Conservation (phyloP, 2,113 vertebrate species). For the Antechinus flavipes region DNA sequence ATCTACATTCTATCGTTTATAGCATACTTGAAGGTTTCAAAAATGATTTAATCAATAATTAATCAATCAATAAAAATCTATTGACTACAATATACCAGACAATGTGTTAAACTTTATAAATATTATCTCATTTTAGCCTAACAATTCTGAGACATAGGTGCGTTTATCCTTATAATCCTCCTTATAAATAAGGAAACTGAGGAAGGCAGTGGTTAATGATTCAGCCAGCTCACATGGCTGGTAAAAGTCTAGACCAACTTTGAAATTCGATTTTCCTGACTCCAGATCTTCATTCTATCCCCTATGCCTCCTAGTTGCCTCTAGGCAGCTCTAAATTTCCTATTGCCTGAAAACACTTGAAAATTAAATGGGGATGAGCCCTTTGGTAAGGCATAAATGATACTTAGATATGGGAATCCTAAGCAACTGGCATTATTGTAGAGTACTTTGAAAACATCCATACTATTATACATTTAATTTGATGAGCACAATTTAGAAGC, state of each 20-base stretch:
- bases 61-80: neutral
- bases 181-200: neutral
- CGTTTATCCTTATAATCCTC: too few relatives aligned
- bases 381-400: constrained; percentile 75
- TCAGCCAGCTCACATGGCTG: neutral
- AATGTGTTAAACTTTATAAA: neutral
- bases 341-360: constrained; percentile 73
- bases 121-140: neutral
- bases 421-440: constrained; percentile 73
- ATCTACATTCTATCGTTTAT: neutral
- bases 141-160: neutral
- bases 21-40: neutral
- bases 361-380: constrained; percentile 69
- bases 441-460: constrained; percentile 75
- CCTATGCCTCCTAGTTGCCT: neutral
- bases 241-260: neutral
- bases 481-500: constrained; percentile 77
- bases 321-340: neutral
- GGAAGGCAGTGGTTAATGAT: neutral
- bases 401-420: constrained; percentile 74
- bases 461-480: constrained; percentile 74
- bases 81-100: neutral
- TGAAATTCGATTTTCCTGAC: neutral
- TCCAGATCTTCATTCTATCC: neutral
- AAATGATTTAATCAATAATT: neutral